Evolutionary conservation across 1,140 invertebrate species (phyloP), one percentile per base, ranked within the genome.

Genomic region (roundworm (Caenorhabditis elegans)): DNA sequence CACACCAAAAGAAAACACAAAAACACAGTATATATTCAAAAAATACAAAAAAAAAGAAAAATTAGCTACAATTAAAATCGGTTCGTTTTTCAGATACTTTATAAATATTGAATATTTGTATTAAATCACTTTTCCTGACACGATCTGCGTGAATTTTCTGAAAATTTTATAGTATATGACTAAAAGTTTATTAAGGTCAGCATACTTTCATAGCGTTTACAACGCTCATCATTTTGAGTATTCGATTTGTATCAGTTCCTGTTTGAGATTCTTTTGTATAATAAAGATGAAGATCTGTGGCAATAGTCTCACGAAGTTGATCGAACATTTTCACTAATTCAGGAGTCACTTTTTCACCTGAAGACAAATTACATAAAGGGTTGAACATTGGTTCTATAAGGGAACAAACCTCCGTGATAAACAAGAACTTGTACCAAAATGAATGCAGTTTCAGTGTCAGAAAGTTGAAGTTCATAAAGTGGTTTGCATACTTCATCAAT

Each of bases 31-130:
- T n/a, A n/a, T n/a, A n/a, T n/a, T n/a, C n/a, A 60, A 31, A 60
- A 3, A 2, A 60, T 39, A 70, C 10, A 39, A 4, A 15, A 24
- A 6, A 34, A n/a, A 34, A 31, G 1, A 70, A 70, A 19, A 1
- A 13, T 39, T 24, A 70, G n/a, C 60, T 70, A 22, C 60, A 70
- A 43, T 70, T 70, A 19, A 36, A 70, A 39, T 70, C 60, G 10
- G 60, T 70, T 22, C 60, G n/a, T 39, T 70, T 70, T 10, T 70
- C 60, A 70, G 34, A 70, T 13, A 70, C 31, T 70, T 70, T 39
- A 28, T 39, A 70, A 34, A 70, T 39, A 22, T 70, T 70, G n/a
- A 70, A 70, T 19, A 70, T 70, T 19, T 34, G 34, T 43, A 70
- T 39, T 10, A 70, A 34, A 6, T 70, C 60, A 70, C 60, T 36